Conservation (phyloP, 2,888 invertebrate genomes). For the Callimorpha dominula region DNA sequence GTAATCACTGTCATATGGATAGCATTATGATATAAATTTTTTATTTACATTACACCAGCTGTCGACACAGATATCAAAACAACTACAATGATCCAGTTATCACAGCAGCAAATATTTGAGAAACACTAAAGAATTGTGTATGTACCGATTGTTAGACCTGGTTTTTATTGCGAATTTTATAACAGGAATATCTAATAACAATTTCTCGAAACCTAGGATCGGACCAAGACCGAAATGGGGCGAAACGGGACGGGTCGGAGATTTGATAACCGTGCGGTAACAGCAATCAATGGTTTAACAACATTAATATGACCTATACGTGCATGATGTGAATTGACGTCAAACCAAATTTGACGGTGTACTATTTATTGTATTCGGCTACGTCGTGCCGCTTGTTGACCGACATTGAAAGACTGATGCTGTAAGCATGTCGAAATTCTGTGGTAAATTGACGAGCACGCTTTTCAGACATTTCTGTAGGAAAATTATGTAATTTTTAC, state of each 20-base stretch:
- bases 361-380: constrained; percentile 25
- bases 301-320: background rate
- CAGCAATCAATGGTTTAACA: background rate
- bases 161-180: no score
- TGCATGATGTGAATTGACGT: constrained; percentile 21
- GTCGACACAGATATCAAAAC: background rate
- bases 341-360: constrained; percentile 17
- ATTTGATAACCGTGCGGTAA: background rate
- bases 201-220: background rate
- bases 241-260: no score
- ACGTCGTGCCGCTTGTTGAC: constrained; percentile 32
- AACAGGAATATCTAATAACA: background rate
- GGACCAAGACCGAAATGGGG: background rate
- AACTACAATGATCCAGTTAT: background rate
- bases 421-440: constrained; percentile 51
- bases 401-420: constrained; percentile 53
- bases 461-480: constrained; percentile 50
- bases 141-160: no score
- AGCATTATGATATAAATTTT: background rate
- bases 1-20: background rate
- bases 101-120: background rate
- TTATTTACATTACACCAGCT: background rate
- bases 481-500: constrained; percentile 47
- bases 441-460: constrained; percentile 56
- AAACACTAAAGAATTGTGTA: background rate